These are phyloP conservation scores for Branchellion lobata DNA, from an alignment of 2,888 invertebrate genomes.

Conservation along the genomic window DNA sequence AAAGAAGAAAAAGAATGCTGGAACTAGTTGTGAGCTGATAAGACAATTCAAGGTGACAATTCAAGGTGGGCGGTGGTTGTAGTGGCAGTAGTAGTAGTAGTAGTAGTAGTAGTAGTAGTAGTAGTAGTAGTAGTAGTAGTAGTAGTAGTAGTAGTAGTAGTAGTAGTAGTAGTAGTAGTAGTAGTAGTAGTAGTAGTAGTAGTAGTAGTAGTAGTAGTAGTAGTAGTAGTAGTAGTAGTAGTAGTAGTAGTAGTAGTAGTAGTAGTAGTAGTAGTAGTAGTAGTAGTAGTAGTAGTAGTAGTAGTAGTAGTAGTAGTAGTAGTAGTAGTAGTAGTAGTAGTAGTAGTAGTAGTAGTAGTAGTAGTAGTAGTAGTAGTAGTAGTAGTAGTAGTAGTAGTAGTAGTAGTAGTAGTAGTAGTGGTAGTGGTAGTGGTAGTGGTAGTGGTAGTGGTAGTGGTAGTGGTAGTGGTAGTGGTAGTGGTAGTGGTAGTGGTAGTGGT, in stretches of 20 bases:
- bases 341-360: slow-evolving; percentile 20
- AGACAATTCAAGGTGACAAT: too few species aligned
- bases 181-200: slow-evolving; percentile 10
- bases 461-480: not conserved
- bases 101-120: too few species aligned
- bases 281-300: slow-evolving; percentile 13
- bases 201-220: slow-evolving; percentile 20
- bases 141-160: too few species aligned
- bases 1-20: too few species aligned
- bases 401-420: not conserved
- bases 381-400: slow-evolving; percentile 8
- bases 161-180: too few species aligned
- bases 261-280: slow-evolving; percentile 20
- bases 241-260: slow-evolving; percentile 20
- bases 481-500: not conserved
- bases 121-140: too few species aligned
- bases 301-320: slow-evolving; percentile 20
- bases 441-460: not conserved
- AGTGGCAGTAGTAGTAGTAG: too few species aligned
- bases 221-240: slow-evolving; percentile 20
- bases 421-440: not conserved
- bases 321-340: slow-evolving; percentile 20
- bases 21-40: too few species aligned
- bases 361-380: slow-evolving; percentile 15
- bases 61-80: too few species aligned